Evolutionary conservation across 2,113 vertebrate genomes (phyloP).

Genomic region (Carassius auratus): DNA sequence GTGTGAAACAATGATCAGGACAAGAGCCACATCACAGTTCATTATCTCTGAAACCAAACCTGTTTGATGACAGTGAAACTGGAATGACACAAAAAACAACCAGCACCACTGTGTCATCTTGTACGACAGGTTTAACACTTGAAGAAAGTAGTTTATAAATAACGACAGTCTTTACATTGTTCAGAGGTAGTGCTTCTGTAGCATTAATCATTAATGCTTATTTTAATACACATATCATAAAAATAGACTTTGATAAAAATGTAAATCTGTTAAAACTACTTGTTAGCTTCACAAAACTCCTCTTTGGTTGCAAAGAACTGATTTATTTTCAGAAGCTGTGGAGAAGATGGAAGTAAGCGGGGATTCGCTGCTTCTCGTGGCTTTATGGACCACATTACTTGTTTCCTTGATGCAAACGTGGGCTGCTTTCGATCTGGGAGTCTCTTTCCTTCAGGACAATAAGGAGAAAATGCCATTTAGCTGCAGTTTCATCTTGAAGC

Average conservation of each 20-base stretch:
- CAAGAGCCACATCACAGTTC: constrained; percentile 6
- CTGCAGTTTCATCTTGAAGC: neutral
- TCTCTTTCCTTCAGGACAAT: neutral
- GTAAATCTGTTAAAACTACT: neutral
- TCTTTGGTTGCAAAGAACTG: constrained; percentile 3
- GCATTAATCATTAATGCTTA: neutral
- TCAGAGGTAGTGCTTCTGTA: constrained; percentile 21
- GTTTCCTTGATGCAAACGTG: neutral
- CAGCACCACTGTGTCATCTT: constrained; percentile 55
- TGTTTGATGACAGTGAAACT: constrained; percentile 65
- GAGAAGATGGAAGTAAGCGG: neutral
- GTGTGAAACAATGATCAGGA: constrained; percentile 22
- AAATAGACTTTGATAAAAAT: neutral
- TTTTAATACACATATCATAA: neutral
- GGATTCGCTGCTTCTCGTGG: neutral
- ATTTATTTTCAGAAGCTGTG: constrained; percentile 14
- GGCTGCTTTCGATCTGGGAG: neutral
- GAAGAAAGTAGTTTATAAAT: constrained; percentile 31
- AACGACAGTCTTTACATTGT: neutral
- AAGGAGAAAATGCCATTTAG: neutral
- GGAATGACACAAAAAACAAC: constrained; percentile 67
- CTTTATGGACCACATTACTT: neutral
- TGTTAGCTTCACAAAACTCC: neutral
- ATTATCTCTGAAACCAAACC: constrained; percentile 33
- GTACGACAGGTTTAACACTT: constrained; percentile 72